Conservation (phyloP, 2,113 vertebrate species). For the Eretmochelys imbricata region DNA sequence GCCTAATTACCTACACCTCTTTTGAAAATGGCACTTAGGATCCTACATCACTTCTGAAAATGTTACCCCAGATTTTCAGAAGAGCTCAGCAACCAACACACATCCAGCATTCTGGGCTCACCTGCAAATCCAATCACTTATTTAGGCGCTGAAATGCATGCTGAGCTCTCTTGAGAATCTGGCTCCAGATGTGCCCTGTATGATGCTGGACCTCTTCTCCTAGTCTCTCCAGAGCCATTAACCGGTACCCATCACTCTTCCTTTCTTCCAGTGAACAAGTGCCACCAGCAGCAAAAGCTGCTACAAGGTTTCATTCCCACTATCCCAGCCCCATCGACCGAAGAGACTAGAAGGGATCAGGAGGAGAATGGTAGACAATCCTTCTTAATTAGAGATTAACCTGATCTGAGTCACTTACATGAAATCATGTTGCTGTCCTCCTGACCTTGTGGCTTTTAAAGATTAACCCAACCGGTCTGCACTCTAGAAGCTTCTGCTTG, state of each 20-base stretch:
- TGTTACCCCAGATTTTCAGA: not conserved
- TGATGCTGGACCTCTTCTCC: not conserved
- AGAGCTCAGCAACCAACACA: not conserved
- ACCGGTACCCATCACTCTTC: not conserved
- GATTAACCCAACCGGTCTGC: not conserved
- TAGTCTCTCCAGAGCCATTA: not conserved
- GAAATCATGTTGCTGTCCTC: not conserved
- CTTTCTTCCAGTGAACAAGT: not conserved
- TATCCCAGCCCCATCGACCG: rapidly evolving
- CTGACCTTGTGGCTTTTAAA: not conserved
- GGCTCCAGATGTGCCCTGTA: not conserved
- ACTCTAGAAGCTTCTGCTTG: not conserved
- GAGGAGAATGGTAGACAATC: not conserved
- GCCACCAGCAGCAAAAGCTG: not conserved
- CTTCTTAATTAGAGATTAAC: not conserved
- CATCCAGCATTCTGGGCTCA: not conserved
- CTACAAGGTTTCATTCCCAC: not conserved
- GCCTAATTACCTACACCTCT: not conserved
- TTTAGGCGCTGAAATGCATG: not conserved
- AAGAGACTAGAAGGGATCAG: not conserved
- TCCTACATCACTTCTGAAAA: not conserved
- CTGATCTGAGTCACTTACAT: not conserved
- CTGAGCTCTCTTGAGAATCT: not conserved
- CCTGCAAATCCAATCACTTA: not conserved
- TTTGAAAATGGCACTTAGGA: not conserved